Conservation (phyloP, 2,113 vertebrate genomes). For the Terrapene triunguis region DNA sequence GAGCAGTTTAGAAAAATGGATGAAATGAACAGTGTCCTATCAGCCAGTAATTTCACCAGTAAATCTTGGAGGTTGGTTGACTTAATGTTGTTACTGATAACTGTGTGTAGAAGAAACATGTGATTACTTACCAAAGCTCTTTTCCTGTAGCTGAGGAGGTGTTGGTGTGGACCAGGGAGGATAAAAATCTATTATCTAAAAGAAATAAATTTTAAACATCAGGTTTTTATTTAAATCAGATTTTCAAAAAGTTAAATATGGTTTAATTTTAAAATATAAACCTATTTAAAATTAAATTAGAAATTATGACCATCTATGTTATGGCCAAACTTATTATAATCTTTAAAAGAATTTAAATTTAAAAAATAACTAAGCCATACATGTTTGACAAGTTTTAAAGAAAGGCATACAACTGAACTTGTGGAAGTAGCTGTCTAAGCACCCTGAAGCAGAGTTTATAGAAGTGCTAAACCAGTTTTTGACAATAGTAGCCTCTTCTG, state of each 20-base stretch:
- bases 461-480: background rate
- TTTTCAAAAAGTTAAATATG: background rate
- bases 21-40: background rate
- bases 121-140: constrained; percentile 46
- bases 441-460: background rate
- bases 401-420: background rate
- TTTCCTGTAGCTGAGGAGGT: constrained; percentile 32
- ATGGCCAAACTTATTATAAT: background rate
- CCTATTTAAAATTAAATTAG: background rate
- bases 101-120: constrained; percentile 49
- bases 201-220: background rate
- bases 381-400: background rate
- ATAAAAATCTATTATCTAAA: background rate
- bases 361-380: background rate
- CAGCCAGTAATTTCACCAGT: background rate
- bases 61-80: background rate
- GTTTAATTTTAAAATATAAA: background rate
- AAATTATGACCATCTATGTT: no score
- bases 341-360: background rate
- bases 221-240: background rate
- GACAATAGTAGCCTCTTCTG: background rate
- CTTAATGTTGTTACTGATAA: constrained; percentile 56
- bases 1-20: constrained; percentile 38
- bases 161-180: constrained; percentile 14
- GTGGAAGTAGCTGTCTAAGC: background rate